These are phyloP conservation scores for Autographa pulchrina DNA, from an alignment of 2,888 invertebrate genomes.

Conservation along the genomic window DNA sequence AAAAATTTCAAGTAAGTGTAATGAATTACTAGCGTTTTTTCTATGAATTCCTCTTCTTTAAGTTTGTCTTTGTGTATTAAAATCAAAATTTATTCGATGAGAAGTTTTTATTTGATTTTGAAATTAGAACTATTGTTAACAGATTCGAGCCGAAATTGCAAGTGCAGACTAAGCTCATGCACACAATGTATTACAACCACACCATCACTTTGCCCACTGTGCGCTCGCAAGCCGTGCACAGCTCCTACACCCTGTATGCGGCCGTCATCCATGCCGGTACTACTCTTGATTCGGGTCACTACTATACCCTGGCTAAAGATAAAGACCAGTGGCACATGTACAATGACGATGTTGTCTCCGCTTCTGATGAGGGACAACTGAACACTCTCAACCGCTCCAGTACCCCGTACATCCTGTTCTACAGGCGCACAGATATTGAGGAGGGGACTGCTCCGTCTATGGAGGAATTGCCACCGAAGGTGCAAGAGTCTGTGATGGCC, in stretches of 20 bases:
- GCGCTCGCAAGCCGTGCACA: conserved; percentile 72
- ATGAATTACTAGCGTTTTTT: conserved; percentile 1
- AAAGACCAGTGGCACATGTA: conserved; percentile 93
- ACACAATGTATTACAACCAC: conserved; percentile 90
- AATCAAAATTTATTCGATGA: background rate
- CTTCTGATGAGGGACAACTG: conserved; percentile 90
- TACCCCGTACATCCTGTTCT: conserved; percentile 96
- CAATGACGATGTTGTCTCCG: conserved; percentile 93
- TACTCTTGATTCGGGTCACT: conserved; percentile 96
- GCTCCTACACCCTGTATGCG: conserved; percentile 93
- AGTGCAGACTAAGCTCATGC: conserved; percentile 94
- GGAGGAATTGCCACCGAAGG: conserved; percentile 74
- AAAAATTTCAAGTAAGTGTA: conserved; percentile 92
- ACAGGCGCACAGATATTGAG: conserved; percentile 86
- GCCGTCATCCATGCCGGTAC: conserved; percentile 96
- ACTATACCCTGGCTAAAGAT: conserved; percentile 95
- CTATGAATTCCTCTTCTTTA: conserved; percentile 20
- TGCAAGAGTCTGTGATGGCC: conserved; percentile 73
- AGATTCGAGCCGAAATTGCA: conserved; percentile 86
- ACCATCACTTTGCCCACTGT: conserved; percentile 85
- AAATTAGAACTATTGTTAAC: conserved; percentile 41
- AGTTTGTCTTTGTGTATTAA: conserved; percentile 27
- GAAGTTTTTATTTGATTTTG: conserved; percentile 25
- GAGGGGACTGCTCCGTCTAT: conserved; percentile 73
- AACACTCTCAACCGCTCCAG: conserved; percentile 91